phyloP scores from a whole-genome alignment of 2,888 invertebrate species.

The Dicranocentrus wangi region DNA sequence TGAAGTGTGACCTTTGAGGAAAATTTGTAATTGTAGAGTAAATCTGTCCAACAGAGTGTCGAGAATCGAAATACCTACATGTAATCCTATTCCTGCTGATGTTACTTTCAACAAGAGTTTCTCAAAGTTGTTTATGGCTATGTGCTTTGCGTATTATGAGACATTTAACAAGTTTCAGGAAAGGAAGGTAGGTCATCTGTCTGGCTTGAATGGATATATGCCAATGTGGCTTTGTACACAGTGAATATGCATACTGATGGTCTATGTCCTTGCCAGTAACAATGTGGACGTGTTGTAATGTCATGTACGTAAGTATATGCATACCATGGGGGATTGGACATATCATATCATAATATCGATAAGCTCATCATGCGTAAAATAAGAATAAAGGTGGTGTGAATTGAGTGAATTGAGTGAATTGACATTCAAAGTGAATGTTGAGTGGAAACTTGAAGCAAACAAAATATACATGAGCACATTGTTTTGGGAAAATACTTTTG shows the following conservation, averaged over 20 bases:
- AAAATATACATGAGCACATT: not conserved
- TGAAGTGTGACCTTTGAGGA: no score
- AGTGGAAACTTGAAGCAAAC: no score
- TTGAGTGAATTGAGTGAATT: not conserved
- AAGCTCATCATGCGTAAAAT: constrained; percentile 13
- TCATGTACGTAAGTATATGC: not conserved
- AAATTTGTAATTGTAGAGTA: no score
- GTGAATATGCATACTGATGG: not conserved
- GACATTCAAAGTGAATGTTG: constrained; percentile 9
- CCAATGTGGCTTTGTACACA: no score
- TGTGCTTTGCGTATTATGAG: no score
- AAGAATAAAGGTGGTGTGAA: no score
- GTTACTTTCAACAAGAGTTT: no score
- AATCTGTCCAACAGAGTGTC: no score
- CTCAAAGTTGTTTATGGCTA: no score
- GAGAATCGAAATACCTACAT: no score
- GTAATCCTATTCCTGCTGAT: no score
- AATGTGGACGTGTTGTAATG: not conserved
- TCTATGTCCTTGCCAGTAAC: not conserved
- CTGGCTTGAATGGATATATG: not conserved
- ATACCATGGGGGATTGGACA: no score
- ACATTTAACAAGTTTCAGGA: not conserved
- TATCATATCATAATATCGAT: not conserved
- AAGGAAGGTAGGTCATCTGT: constrained; percentile 15
- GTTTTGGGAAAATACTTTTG: constrained; percentile 4